phyloP scores from a whole-genome alignment of 2,797 vertebrate genomes.

The Chromis chromis region DNA sequence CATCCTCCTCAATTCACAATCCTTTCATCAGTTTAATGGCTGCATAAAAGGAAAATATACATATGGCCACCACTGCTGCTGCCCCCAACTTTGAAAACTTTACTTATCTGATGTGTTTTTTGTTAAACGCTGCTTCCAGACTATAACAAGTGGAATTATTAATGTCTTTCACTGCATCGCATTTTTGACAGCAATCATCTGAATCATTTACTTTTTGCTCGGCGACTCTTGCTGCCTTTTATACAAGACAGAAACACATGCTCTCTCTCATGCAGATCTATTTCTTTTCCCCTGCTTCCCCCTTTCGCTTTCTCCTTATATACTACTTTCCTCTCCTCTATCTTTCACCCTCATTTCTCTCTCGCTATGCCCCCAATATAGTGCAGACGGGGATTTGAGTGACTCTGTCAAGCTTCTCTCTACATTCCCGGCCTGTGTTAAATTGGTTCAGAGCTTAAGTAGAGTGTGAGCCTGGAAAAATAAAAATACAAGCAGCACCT shows the following conservation, averaged over 20 bases:
- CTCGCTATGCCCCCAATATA: slow-evolving; percentile 58
- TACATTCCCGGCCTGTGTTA: slow-evolving; percentile 67
- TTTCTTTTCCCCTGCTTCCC: slow-evolving; percentile 4
- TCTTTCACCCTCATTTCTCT: slow-evolving; percentile 63
- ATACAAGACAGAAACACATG: slow-evolving; percentile 9
- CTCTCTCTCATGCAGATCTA: slow-evolving; percentile 39
- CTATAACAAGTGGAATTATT: slow-evolving; percentile 35
- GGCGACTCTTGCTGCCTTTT: slow-evolving; percentile 8
- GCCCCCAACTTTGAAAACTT: slow-evolving; percentile 55
- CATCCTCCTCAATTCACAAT: slow-evolving; percentile 42
- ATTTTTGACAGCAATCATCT: slow-evolving; percentile 48
- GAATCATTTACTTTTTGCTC: slow-evolving; percentile 39
- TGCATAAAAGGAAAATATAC: slow-evolving; percentile 44
- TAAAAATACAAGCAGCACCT: slow-evolving; percentile 68
- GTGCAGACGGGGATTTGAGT: slow-evolving; percentile 74
- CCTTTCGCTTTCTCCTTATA: not conserved
- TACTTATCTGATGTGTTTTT: slow-evolving; percentile 50
- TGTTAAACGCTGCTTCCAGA: slow-evolving; percentile 42
- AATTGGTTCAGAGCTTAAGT: slow-evolving; percentile 78
- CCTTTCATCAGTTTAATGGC: slow-evolving; percentile 66
- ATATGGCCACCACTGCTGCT: slow-evolving; percentile 35
- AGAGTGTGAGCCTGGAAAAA: slow-evolving; percentile 61
- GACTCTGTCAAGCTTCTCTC: slow-evolving; percentile 71
- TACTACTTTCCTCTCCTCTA: slow-evolving; percentile 50
- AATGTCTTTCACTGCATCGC: slow-evolving; percentile 25